These are phyloP conservation scores for Malurus alboscapulatus DNA, from an alignment of 2,113 vertebrate species.

Conservation along the genomic window DNA sequence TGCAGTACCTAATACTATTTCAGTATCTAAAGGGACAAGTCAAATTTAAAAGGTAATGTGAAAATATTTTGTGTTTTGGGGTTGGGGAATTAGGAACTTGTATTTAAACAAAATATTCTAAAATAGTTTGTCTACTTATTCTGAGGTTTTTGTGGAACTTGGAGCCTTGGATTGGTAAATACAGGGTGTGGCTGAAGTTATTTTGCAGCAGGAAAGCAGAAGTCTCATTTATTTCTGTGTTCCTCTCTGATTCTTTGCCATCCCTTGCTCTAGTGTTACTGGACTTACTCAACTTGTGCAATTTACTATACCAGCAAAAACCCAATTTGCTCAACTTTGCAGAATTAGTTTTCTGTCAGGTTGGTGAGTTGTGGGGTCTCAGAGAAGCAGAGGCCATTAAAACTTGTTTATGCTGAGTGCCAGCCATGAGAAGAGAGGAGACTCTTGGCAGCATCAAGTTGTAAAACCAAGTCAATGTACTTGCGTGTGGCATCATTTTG, in stretches of 20 bases:
- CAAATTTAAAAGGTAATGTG: constrained; percentile 95
- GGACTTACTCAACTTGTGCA: background rate
- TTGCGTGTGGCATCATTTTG: background rate
- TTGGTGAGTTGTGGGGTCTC: background rate
- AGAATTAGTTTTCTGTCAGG: background rate
- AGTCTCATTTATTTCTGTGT: background rate
- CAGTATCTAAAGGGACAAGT: constrained; percentile 97
- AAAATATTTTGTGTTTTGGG: background rate
- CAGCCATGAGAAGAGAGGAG: background rate
- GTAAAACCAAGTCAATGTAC: background rate
- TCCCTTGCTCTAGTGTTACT: background rate
- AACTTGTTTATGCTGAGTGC: background rate
- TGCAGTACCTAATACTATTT: constrained; percentile 97
- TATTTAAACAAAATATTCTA: background rate
- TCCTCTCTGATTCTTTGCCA: background rate
- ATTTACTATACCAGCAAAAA: background rate
- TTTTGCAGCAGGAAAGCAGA: background rate
- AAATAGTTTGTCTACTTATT: background rate
- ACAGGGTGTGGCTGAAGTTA: background rate
- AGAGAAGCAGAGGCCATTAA: background rate
- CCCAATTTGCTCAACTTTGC: background rate
- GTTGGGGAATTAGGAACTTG: background rate
- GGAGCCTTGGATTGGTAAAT: background rate
- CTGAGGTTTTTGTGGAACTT: background rate
- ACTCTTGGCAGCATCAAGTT: background rate